Evolutionary conservation across 2,113 vertebrate genomes (phyloP).

Genomic region (Leptobrachium ailaonicum): DNA sequence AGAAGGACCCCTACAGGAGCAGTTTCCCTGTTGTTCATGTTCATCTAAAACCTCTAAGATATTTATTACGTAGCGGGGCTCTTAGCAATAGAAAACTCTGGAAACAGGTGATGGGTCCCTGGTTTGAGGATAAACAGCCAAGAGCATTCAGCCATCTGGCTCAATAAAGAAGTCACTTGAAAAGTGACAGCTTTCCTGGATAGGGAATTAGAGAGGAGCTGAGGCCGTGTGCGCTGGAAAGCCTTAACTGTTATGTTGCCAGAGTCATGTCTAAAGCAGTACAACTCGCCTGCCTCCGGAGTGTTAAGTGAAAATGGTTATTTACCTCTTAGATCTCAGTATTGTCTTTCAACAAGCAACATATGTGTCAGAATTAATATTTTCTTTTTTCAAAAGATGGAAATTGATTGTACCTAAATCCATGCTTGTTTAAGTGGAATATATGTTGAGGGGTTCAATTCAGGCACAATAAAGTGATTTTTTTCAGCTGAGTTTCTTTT

Average conservation of each 20-base stretch:
- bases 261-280: background rate
- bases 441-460: too few relatives aligned
- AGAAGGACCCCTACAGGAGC: background rate
- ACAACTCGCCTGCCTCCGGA: background rate
- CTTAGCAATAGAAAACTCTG: background rate
- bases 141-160: slow-evolving; percentile 13
- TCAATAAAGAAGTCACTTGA: slow-evolving; percentile 8
- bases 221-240: background rate
- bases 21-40: background rate
- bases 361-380: too few relatives aligned
- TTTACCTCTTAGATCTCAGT: too few relatives aligned
- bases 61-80: background rate
- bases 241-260: background rate
- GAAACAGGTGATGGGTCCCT: slow-evolving; percentile 20
- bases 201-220: background rate
- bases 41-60: background rate
- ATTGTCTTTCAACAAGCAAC: too few relatives aligned
- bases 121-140: slow-evolving; percentile 8
- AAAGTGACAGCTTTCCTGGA: background rate
- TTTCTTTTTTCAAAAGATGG: too few relatives aligned
- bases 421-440: too few relatives aligned
- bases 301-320: background rate
- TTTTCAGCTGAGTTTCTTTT: too few relatives aligned
- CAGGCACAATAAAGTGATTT: too few relatives aligned
- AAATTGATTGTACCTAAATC: too few relatives aligned